Evolutionary conservation across 2,888 invertebrate species (phyloP).

Genomic region (Plebejus argus): DNA sequence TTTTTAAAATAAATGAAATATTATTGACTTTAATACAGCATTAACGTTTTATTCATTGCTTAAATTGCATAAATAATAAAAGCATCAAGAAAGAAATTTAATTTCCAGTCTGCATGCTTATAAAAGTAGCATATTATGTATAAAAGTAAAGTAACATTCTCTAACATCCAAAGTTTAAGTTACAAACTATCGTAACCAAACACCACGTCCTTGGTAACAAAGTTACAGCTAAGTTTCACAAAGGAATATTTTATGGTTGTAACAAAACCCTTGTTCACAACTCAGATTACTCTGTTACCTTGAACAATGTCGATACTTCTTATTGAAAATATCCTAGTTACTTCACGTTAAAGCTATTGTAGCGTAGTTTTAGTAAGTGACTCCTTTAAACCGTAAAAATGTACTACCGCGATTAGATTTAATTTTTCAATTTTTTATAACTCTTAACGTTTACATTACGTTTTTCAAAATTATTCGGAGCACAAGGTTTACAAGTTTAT

Average conservation of each 20-base stretch:
- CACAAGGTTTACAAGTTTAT: not conserved
- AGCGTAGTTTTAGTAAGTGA: not conserved
- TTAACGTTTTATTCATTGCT: too few species aligned
- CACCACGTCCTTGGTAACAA: not conserved
- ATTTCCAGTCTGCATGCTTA: not conserved
- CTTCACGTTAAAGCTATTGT: not conserved
- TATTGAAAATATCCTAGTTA: not conserved
- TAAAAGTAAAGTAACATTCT: not conserved
- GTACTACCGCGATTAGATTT: not conserved
- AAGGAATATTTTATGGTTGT: constrained; percentile 15
- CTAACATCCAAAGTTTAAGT: not conserved
- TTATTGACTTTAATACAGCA: too few species aligned
- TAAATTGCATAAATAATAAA: too few species aligned
- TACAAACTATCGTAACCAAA: constrained; percentile 1
- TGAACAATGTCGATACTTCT: not conserved
- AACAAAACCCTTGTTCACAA: constrained; percentile 7
- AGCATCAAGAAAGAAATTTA: too few species aligned
- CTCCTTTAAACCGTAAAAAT: not conserved
- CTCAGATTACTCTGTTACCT: not conserved
- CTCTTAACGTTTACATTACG: not conserved
- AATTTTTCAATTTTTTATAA: not conserved
- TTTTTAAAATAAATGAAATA: too few species aligned
- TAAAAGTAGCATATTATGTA: not conserved
- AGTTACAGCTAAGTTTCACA: constrained; percentile 8
- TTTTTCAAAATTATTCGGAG: not conserved